Conservation (phyloP, 2,888 invertebrate genomes). For the Tetrapedia diversipes region DNA sequence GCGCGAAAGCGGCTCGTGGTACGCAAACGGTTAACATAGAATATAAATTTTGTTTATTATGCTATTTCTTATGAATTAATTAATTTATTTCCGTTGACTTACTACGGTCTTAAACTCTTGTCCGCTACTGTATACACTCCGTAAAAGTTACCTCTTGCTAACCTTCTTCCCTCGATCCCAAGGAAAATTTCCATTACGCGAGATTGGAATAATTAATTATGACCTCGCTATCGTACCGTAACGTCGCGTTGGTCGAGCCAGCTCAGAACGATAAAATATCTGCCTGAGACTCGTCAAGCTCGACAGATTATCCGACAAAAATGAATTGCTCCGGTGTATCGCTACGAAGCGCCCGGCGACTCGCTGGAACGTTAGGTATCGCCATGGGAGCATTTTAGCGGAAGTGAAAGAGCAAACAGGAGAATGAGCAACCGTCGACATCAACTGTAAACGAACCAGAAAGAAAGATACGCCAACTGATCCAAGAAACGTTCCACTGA, state of each 20-base stretch:
- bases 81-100: too few species aligned
- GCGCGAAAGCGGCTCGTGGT: too few species aligned
- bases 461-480: too few species aligned
- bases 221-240: not conserved
- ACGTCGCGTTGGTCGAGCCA: slow-evolving; percentile 6
- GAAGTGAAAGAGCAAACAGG: slow-evolving; percentile 32
- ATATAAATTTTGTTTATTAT: too few species aligned
- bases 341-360: slow-evolving; percentile 30
- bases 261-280: slow-evolving; percentile 28
- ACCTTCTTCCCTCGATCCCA: not conserved
- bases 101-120: too few species aligned
- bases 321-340: slow-evolving; percentile 35
- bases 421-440: too few species aligned
- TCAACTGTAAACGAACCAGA: too few species aligned
- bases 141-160: not conserved
- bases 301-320: slow-evolving; percentile 38
- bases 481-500: too few species aligned
- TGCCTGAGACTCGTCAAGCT: slow-evolving; percentile 39
- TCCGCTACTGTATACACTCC: too few species aligned
- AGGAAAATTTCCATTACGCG: slow-evolving; percentile 14
- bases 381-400: slow-evolving; percentile 50
- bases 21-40: too few species aligned
- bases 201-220: slow-evolving; percentile 44
- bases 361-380: slow-evolving; percentile 39
- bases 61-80: too few species aligned